Percentiles rank a stretch among this genome's conserved stretches.
These are phyloP conservation scores for Drosophila phalerata DNA, from an alignment of 2,888 invertebrate species.

Conservation along the genomic window DNA sequence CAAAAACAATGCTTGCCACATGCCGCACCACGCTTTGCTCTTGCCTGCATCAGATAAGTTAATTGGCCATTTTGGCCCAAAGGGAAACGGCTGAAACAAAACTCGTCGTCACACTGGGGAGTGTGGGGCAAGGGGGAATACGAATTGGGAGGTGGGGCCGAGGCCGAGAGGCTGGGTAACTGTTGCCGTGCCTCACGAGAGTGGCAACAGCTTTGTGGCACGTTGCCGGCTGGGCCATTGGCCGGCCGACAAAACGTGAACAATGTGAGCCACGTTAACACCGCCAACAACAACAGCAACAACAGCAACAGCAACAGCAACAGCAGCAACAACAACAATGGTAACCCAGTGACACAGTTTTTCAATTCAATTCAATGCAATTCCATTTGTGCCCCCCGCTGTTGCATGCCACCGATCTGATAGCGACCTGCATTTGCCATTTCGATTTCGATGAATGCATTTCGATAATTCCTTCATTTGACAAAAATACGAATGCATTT, in stretches of 20 bases:
- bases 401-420: conserved; percentile 23
- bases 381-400: conserved; percentile 17
- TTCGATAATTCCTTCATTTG: conserved; percentile 4
- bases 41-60: conserved; percentile 70
- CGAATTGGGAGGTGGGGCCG: not conserved
- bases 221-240: conserved; percentile 21
- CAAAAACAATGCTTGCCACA: conserved; percentile 26
- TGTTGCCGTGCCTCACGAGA: conserved; percentile 16
- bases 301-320: conserved; percentile 3
- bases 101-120: conserved; percentile 15
- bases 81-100: conserved; percentile 53
- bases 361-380: conserved; percentile 18
- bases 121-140: no score
- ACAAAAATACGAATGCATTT: not conserved
- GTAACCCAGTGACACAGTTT: conserved; percentile 74
- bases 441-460: conserved; percentile 36
- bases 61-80: conserved; percentile 76
- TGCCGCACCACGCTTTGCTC: conserved; percentile 15
- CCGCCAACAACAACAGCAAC: conserved; percentile 30
- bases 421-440: conserved; percentile 20
- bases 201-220: conserved; percentile 15
- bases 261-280: conserved; percentile 42
- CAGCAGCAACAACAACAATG: conserved; percentile 9
- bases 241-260: conserved; percentile 31
- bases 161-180: not conserved